These are phyloP conservation scores for Myiozetetes cayanensis DNA, from an alignment of 2,113 vertebrate species.

Conservation along the genomic window DNA sequence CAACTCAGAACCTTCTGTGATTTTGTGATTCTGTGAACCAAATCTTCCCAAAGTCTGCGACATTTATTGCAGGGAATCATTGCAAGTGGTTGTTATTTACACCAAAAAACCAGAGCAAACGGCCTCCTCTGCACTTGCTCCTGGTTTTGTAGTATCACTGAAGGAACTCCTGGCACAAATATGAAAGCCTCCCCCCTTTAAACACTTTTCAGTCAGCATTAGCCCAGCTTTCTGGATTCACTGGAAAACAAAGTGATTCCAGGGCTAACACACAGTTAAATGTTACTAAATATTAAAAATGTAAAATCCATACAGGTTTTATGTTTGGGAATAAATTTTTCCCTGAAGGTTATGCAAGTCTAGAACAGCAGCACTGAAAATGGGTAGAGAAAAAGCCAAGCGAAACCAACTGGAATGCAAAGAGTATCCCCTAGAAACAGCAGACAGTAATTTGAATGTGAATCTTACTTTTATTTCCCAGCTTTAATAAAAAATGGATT, in stretches of 20 bases:
- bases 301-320: neutral
- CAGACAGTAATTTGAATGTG: constrained; percentile 19
- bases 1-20: neutral
- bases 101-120: neutral
- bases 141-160: neutral
- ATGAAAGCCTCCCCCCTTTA: neutral
- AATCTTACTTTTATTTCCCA: constrained; percentile 16
- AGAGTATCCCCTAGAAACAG: constrained; percentile 45
- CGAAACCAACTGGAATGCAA: neutral
- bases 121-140: neutral
- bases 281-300: neutral
- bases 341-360: neutral
- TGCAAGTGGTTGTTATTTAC: neutral
- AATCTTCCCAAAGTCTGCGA: neutral
- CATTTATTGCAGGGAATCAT: neutral
- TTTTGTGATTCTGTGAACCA: neutral
- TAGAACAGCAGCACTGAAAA: neutral
- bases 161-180: neutral
- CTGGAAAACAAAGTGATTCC: neutral
- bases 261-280: constrained; percentile 1
- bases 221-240: neutral
- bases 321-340: neutral
- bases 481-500: constrained; percentile 63
- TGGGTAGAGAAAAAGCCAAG: neutral
- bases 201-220: neutral